These are phyloP conservation scores for Ploceus nigricollis DNA, from an alignment of 2,113 vertebrate genomes.

Conservation along the genomic window DNA sequence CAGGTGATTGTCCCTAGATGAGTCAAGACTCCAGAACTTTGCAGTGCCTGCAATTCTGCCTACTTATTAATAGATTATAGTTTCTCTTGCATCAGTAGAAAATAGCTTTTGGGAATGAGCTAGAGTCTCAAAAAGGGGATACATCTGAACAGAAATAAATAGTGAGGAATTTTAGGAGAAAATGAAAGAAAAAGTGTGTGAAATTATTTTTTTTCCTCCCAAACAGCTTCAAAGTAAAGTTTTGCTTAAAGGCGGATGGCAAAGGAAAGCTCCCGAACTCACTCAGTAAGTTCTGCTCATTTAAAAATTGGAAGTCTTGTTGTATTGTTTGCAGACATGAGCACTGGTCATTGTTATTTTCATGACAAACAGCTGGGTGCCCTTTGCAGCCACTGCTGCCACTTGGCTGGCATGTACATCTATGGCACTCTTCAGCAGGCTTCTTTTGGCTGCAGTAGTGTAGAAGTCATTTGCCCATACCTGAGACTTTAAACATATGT, in stretches of 20 bases:
- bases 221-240: conserved; percentile 90
- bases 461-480: not conserved
- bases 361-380: not conserved
- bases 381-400: not conserved
- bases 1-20: not conserved
- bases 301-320: not conserved
- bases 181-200: not conserved
- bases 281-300: conserved; percentile 79
- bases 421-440: fast-evolving
- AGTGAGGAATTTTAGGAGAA: not conserved
- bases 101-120: not conserved
- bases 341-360: not conserved
- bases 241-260: conserved; percentile 89
- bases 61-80: not conserved
- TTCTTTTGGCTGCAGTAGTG: not conserved
- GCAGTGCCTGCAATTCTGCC: not conserved
- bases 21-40: not conserved
- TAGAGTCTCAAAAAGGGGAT: not conserved
- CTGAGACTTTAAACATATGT: not conserved
- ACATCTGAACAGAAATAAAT: not conserved
- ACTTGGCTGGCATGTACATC: not conserved
- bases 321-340: not conserved
- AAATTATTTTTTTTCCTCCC: not conserved
- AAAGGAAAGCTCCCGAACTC: conserved; percentile 74
- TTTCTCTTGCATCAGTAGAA: not conserved